These are phyloP conservation scores for Ceyx margarethae DNA, from an alignment of 2,113 vertebrate species.

Conservation along the genomic window DNA sequence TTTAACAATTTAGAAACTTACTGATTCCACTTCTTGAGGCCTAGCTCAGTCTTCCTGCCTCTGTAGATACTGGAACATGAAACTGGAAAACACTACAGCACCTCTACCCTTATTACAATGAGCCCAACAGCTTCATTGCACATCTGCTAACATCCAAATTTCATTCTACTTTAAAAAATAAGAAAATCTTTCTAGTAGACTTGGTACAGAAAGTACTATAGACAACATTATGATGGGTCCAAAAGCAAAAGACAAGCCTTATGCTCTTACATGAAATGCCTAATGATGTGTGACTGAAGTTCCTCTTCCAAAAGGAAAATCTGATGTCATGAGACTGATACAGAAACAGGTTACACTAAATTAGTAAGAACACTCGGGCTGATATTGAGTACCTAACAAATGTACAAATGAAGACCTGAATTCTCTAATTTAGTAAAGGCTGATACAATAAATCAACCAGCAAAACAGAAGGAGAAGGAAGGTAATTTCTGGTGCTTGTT, in stretches of 20 bases:
- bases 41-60: not conserved
- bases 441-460: not conserved
- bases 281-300: not conserved
- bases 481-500: not conserved
- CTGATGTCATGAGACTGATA: not conserved
- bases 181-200: not conserved
- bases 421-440: not conserved
- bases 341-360: not conserved
- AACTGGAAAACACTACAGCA: not conserved
- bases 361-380: not conserved
- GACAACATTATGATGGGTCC: not conserved
- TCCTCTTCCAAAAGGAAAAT: not conserved
- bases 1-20: not conserved
- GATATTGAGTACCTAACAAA: not conserved
- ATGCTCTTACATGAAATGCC: not conserved
- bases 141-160: not conserved
- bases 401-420: not conserved
- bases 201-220: not conserved
- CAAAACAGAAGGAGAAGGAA: not conserved
- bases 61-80: not conserved
- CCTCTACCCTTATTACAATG: not conserved
- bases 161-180: not conserved
- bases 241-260: not conserved
- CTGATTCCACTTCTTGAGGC: not conserved
- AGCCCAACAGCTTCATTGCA: not conserved